A percentile compares a stretch with the other conserved stretches of the same genome.
Conservation (phyloP, 64 coral and sea anemone species). For the Anthopleura sola region DNA sequence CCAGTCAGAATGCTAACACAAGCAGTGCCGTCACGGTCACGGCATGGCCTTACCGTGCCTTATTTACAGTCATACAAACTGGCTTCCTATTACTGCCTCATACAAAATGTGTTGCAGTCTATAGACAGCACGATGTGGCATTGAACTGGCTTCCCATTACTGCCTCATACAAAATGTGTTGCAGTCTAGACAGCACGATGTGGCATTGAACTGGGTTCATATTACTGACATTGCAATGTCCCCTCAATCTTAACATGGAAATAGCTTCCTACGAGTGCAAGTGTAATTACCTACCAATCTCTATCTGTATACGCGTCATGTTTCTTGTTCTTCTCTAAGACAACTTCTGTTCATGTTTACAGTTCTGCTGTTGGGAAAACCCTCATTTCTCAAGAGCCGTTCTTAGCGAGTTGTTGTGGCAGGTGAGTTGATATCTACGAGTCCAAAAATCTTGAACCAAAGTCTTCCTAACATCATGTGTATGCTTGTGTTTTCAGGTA, state of each 20-base stretch:
- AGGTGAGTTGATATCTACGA: slow-evolving; percentile 39
- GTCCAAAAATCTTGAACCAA: neutral
- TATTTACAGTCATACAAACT: no score
- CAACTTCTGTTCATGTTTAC: neutral
- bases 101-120: no score
- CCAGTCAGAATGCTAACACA: no score
- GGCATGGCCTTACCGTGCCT: no score
- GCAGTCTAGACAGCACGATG: no score
- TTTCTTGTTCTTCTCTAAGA: neutral
- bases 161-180: no score
- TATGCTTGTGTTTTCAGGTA: slow-evolving; percentile 42
- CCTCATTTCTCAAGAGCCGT: slow-evolving; percentile 90
- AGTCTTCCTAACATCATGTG: neutral
- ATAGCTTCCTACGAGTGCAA: no score
- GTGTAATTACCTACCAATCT: no score
- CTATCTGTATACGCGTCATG: no score
- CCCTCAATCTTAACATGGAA: neutral
- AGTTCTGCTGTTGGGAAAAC: slow-evolving; percentile 99
- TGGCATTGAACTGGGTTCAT: neutral
- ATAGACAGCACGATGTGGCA: neutral
- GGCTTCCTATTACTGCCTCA: no score
- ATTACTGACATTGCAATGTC: neutral
- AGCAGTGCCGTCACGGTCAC: no score
- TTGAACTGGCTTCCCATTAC: neutral
- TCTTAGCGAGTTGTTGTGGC: slow-evolving; percentile 87